Percentiles rank a stretch among this genome's conserved stretches.
These are phyloP conservation scores for Mnemiopsis leidyi DNA, from an alignment of 37 sponge, comb jelly and placozoan genomes.

Conservation along the genomic window DNA sequence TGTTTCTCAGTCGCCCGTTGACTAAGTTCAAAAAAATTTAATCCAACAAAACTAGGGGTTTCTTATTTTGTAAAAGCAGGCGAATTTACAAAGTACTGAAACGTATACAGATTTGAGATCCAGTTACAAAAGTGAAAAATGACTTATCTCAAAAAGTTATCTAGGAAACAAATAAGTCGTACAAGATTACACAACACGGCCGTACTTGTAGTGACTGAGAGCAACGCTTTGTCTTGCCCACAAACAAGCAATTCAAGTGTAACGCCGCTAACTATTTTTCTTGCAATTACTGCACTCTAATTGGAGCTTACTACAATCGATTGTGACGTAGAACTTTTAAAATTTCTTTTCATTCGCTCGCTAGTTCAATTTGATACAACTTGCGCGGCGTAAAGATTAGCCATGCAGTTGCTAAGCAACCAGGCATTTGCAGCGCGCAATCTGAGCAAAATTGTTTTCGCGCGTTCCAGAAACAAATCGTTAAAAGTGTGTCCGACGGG, in stretches of 20 bases:
- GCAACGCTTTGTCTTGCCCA: neutral
- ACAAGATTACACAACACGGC: no score
- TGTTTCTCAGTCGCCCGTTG: no score
- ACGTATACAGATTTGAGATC: neutral
- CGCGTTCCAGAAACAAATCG: neutral
- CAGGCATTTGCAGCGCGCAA: neutral
- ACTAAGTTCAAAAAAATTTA: no score
- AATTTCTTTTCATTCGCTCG: neutral
- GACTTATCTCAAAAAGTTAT: neutral
- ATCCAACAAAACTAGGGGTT: no score
- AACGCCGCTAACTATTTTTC: neutral
- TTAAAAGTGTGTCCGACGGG: neutral
- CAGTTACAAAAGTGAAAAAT: neutral
- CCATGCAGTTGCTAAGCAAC: neutral
- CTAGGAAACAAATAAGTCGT: neutral
- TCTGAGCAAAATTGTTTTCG: neutral
- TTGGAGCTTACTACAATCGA: neutral
- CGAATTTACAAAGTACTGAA: no score
- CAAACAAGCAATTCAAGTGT: neutral
- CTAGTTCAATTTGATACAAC: no score
- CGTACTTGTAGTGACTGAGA: no score
- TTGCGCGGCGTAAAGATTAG: neutral
- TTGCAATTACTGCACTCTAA: neutral
- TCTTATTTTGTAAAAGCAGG: no score
- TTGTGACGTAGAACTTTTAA: neutral